Evolutionary conservation across 2,797 vertebrate species (phyloP).

Genomic region (Neomorphus geoffroyi): DNA sequence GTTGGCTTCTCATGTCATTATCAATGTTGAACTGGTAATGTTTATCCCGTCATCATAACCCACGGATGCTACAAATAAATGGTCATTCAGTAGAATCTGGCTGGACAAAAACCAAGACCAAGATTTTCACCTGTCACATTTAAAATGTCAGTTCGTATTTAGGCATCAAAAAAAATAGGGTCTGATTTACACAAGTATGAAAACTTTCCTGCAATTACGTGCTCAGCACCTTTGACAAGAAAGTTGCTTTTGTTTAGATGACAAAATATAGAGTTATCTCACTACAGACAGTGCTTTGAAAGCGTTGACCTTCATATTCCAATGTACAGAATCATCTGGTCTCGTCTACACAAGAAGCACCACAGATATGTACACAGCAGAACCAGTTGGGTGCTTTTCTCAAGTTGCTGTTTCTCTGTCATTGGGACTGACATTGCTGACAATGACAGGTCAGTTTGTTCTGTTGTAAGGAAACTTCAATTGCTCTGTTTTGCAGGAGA

Average conservation of each 20-base stretch:
- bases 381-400: not conserved
- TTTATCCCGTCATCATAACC: not conserved
- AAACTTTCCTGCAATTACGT: not conserved
- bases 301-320: not conserved
- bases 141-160: not conserved
- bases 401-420: not conserved
- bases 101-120: not conserved
- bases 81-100: not conserved
- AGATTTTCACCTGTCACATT: not conserved
- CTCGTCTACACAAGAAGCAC: not conserved
- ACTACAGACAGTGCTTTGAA: not conserved
- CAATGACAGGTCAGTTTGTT: not conserved
- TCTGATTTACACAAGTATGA: not conserved
- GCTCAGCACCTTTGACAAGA: not conserved
- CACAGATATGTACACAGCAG: not conserved
- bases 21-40: not conserved
- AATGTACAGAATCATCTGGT: not conserved
- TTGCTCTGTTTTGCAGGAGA: slow-evolving; percentile 79
- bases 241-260: not conserved
- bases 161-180: not conserved
- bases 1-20: not conserved
- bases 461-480: not conserved
- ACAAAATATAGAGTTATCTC: not conserved
- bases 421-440: not conserved
- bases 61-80: not conserved